phyloP scores from a whole-genome alignment of 2,888 invertebrate genomes.

The Idaea aversata region DNA sequence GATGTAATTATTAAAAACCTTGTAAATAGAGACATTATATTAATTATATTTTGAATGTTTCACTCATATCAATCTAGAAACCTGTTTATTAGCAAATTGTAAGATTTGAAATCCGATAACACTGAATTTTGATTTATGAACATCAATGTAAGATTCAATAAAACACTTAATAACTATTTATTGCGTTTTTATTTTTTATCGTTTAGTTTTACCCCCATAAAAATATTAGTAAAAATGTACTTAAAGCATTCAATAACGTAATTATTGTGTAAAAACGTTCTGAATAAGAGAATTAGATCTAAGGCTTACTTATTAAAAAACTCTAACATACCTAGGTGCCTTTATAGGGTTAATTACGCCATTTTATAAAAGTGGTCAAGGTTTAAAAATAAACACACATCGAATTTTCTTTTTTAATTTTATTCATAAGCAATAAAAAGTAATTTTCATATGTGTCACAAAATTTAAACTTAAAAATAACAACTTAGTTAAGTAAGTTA shows the following conservation, averaged over 20 bases:
- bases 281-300: no score
- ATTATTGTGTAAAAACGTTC: no score
- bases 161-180: conserved; percentile 60
- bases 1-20: conserved; percentile 54
- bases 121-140: conserved; percentile 71
- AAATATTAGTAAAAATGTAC: neutral
- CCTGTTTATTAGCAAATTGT: conserved; percentile 72
- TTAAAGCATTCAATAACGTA: no score
- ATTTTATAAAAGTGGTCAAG: neutral
- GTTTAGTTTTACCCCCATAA: conserved; percentile 7
- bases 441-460: conserved; percentile 70
- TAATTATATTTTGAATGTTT: conserved; percentile 75
- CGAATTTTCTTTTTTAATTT: conserved; percentile 57
- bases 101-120: conserved; percentile 65
- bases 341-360: no score
- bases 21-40: conserved; percentile 65
- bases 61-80: conserved; percentile 77
- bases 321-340: no score
- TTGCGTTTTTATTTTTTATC: conserved; percentile 26
- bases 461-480: conserved; percentile 58
- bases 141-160: conserved; percentile 75
- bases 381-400: conserved; percentile 36
- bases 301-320: no score
- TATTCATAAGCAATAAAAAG: conserved; percentile 80
- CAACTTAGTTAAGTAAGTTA: conserved; percentile 50